Evolutionary conservation across 2,888 invertebrate species (phyloP).

Genomic region (Heliconius aoede): DNA sequence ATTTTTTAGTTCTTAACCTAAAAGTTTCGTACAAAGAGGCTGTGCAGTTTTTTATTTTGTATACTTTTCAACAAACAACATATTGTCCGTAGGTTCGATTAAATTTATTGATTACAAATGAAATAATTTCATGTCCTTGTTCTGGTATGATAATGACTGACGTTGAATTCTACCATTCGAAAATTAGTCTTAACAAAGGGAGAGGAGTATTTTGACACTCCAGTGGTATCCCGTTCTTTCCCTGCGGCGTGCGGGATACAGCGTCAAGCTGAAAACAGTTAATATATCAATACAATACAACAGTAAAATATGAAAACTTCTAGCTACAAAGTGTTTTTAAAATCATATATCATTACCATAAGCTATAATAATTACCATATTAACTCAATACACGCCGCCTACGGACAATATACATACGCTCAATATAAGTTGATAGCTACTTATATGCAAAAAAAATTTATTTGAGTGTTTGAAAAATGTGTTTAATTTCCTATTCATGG

Average conservation of each 20-base stretch:
- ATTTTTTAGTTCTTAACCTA: background rate
- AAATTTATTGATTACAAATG: no score
- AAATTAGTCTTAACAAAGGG: background rate
- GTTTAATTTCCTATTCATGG: background rate
- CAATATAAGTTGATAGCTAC: background rate
- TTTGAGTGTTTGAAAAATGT: no score
- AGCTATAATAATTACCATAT: background rate
- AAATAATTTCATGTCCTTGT: no score
- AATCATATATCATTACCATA: slow-evolving; percentile 1
- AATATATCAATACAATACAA: no score
- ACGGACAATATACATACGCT: slow-evolving; percentile 2
- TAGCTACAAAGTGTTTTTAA: background rate
- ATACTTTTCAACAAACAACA: background rate
- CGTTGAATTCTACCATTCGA: no score
- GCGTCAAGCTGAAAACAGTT: background rate
- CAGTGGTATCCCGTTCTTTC: background rate
- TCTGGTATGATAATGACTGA: no score
- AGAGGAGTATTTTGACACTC: background rate
- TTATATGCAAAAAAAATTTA: background rate
- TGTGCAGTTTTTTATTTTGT: background rate
- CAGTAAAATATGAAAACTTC: no score
- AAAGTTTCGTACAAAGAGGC: background rate
- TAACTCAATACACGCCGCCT: slow-evolving; percentile 9
- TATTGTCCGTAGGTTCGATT: background rate
- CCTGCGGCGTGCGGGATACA: background rate